Evolutionary conservation across 2,888 invertebrate genomes (phyloP).

Genomic region (Notodonta dromedarius): DNA sequence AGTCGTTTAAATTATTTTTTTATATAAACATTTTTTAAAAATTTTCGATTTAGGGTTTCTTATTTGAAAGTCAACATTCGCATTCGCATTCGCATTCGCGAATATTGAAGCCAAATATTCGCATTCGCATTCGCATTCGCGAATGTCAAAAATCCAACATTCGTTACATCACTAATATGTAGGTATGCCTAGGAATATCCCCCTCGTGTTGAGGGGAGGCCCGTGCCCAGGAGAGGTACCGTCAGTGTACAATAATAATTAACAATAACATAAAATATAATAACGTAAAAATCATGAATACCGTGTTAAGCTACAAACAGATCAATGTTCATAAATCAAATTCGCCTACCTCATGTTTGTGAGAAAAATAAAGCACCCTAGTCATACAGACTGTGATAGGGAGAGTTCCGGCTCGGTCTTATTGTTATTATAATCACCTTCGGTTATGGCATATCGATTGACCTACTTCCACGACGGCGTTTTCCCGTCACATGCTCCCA

Average conservation of each 20-base stretch:
- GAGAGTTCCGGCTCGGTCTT: constrained; percentile 42
- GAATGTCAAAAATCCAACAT: no score
- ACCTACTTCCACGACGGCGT: constrained; percentile 55
- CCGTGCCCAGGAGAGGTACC: no score
- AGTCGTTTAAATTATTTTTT: no score
- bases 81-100: no score
- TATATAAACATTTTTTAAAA: no score
- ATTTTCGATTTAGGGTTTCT: no score
- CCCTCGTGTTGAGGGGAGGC: no score
- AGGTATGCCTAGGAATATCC: no score
- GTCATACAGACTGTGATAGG: constrained; percentile 2
- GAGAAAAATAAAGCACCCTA: constrained; percentile 11
- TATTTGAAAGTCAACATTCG: no score
- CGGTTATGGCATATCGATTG: constrained; percentile 63
- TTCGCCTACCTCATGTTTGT: constrained; percentile 5
- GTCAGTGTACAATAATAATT: background rate
- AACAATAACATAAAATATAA: background rate
- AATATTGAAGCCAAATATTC: no score
- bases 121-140: no score
- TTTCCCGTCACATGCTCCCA: constrained; percentile 16
- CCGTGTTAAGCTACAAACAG: background rate
- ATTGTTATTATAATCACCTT: constrained; percentile 57
- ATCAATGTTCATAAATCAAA: background rate
- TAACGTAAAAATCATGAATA: background rate
- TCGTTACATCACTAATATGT: no score